A percentile compares a stretch with the other conserved stretches of the same genome.
Evolutionary conservation across 2,888 invertebrate species (phyloP).

Genomic region (Dysmachus trigonus): DNA sequence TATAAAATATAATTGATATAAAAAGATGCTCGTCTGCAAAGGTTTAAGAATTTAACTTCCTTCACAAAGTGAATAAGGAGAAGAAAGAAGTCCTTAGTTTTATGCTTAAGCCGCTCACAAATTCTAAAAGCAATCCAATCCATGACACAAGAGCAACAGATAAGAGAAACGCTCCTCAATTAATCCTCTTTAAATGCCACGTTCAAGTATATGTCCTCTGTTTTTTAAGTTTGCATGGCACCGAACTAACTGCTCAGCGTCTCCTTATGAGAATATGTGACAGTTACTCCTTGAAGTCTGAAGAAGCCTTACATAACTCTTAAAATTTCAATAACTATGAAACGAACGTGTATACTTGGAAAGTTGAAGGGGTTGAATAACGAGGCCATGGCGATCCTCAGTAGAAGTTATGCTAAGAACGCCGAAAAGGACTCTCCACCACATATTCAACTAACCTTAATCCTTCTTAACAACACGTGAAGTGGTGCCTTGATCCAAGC

Average conservation of each 20-base stretch:
- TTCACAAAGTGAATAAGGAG: background rate
- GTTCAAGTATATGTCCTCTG: background rate
- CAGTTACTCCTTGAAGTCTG: background rate
- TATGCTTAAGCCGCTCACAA: background rate
- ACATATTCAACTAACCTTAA: background rate
- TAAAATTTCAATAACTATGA: slow-evolving; percentile 3
- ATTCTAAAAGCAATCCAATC: background rate
- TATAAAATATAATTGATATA: too few relatives aligned
- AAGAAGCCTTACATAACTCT: background rate
- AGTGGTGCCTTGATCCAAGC: background rate
- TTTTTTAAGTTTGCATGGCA: background rate
- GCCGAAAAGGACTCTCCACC: background rate
- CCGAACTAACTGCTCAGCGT: background rate
- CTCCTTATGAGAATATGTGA: background rate
- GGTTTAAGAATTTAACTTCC: background rate
- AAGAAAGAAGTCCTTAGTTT: background rate
- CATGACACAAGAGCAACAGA: slow-evolving; percentile 13
- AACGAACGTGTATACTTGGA: background rate
- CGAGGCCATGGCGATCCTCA: background rate
- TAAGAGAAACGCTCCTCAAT: background rate
- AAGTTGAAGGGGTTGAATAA: background rate
- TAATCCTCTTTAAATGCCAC: background rate
- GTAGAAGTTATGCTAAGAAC: background rate
- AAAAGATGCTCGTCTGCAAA: too few relatives aligned
- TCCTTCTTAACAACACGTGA: background rate